Conservation (phyloP, 2,888 invertebrate genomes). For the Drosophila lutescens region DNA sequence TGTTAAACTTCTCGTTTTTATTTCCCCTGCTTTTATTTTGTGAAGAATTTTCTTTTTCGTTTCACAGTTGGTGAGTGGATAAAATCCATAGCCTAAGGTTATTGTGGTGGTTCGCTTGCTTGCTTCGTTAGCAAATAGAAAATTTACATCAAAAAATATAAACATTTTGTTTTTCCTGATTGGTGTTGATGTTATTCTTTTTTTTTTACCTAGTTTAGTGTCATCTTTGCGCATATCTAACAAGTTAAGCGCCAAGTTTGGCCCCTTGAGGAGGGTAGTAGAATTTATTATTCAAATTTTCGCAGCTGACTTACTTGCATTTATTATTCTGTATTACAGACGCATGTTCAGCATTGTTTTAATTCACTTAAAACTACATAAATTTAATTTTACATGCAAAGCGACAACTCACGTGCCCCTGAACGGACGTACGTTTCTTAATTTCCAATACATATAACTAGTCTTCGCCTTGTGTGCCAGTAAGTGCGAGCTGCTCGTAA, state of each 20-base stretch:
- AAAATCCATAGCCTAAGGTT: background rate
- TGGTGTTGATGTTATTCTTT: conserved; percentile 31
- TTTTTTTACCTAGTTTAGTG: conserved; percentile 24
- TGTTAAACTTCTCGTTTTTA: conserved; percentile 2
- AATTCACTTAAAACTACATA: conserved; percentile 79
- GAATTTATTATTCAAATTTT: conserved; percentile 78
- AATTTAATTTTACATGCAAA: conserved; percentile 77
- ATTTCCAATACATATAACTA: conserved; percentile 37
- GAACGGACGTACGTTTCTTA: conserved; percentile 30
- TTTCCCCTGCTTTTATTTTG: background rate
- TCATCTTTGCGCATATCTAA: conserved; percentile 56
- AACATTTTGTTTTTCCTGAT: conserved; percentile 55
- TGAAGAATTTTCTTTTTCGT: background rate
- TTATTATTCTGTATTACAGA: conserved; percentile 63
- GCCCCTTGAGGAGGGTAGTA: conserved; percentile 12
- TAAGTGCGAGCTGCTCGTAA: conserved; percentile 23
- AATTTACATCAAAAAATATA: conserved; percentile 72
- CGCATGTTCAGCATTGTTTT: conserved; percentile 64
- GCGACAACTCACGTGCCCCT: conserved; percentile 57
- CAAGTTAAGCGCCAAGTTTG: conserved; percentile 64
- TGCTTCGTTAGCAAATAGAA: conserved; percentile 66
- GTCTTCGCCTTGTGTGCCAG: conserved; percentile 27
- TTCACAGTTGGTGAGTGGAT: conserved; percentile 5
- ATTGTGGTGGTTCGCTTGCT: conserved; percentile 43
- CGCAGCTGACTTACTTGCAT: conserved; percentile 62